Base-by-base conservation (phyloP, 2,113 vertebrate genomes). In the Rhineura floridana region DNA sequence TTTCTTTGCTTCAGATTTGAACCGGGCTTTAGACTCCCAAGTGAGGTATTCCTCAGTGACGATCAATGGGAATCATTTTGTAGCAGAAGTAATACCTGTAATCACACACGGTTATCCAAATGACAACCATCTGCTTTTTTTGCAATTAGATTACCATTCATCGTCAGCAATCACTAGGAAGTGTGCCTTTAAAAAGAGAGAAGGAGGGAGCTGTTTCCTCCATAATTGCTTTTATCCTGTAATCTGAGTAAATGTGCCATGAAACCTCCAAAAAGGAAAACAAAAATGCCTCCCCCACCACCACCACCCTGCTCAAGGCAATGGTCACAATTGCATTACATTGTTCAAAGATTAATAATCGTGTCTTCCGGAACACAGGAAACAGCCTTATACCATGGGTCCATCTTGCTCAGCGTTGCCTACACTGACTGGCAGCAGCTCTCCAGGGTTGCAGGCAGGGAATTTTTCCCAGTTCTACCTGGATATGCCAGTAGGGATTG, bases 181-280 rank as follows among this genome's bases (percentile, higher is more conserved):
- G 59, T 5, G 5, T 28, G 65, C 7, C 39, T 70, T 84, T 79
- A 36, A 67, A 76, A 75, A 63, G 9, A 8, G 39, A 36, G 44
- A 28, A 25, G 30, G 83, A n/a, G n/a, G 52, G 25, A 87, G 44
- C 19, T 10, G 21, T 50, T 86, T 78, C 69, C 52, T 50, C 28
- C 23, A 33, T 28, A 91, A 91, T 2, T 90, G 50, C 21, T 77
- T 84, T 84, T 65, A 52, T 72, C 77, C 50, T 83, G 50, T 46
- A 76, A 84, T 77, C 33, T 85, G 36, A 85, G 76, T 44, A 59
- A 36, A 90, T 93, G 88, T 90, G 8, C 76, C 79, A 36, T 78
- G 42, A 80, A 83, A 55, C 21, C 6, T 76, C 63, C 79, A 2
- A 50, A 78, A n/a, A 11, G 6, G 4, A 15, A 39, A 15, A 39